These are phyloP conservation scores for Emydocephalus ijimae DNA, from an alignment of 2,113 vertebrate species.

Conservation along the genomic window DNA sequence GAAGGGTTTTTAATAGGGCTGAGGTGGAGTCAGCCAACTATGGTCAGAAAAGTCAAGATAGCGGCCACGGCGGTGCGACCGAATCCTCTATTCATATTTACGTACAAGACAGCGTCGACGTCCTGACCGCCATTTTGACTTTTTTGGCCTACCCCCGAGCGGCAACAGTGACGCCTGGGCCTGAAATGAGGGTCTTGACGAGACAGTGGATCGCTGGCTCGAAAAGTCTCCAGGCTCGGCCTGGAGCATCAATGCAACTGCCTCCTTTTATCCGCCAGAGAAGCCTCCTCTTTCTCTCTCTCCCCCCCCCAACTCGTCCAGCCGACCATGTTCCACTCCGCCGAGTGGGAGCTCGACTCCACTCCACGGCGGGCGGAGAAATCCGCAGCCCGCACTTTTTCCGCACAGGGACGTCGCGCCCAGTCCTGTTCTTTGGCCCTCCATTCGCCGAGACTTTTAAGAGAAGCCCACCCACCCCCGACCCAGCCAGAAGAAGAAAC, in stretches of 20 bases:
- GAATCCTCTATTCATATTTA: neutral
- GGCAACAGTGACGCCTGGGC: neutral
- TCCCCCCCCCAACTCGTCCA: too few species aligned
- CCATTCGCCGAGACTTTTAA: neutral
- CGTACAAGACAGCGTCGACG: neutral
- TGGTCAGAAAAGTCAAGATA: neutral
- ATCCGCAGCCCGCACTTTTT: neutral
- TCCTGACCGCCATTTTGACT: neutral
- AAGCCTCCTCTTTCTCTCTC: neutral
- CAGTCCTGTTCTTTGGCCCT: neutral
- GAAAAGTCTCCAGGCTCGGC: neutral
- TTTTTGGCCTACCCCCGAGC: neutral
- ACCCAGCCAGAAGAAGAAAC: neutral
- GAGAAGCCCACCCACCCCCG: neutral
- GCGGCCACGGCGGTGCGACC: neutral
- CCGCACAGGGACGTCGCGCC: neutral
- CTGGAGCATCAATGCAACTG: neutral
- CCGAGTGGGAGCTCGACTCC: neutral
- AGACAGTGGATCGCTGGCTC: neutral
- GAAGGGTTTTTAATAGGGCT: neutral
- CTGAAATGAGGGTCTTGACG: neutral
- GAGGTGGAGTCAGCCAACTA: neutral
- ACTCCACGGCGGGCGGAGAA: neutral
- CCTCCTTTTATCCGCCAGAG: neutral
- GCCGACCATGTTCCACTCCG: neutral